Conservation (phyloP, 2,113 vertebrate species). For the Aplodontia rufa region DNA sequence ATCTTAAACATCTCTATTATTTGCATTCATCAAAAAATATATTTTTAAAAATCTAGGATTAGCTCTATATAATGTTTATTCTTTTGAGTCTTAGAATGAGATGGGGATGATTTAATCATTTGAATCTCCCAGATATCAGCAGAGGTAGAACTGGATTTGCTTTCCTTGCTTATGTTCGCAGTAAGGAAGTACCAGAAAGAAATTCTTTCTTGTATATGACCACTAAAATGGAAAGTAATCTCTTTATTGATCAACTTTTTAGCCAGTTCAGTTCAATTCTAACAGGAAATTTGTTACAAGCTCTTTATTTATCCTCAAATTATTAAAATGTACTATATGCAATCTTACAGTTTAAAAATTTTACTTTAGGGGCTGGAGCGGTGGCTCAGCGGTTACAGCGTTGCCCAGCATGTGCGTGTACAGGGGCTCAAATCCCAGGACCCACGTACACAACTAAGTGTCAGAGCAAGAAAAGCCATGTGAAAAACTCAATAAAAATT, state of each 20-base stretch:
- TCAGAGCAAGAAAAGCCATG: too few relatives aligned
- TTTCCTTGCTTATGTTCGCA: not conserved
- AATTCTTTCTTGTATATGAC: not conserved
- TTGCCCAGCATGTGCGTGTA: too few relatives aligned
- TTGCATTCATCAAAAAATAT: not conserved
- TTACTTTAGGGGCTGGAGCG: too few relatives aligned
- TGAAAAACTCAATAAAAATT: too few relatives aligned
- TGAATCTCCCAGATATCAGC: not conserved
- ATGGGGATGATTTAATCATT: not conserved
- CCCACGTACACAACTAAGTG: too few relatives aligned
- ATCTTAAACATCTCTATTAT: not conserved
- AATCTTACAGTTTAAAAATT: not conserved
- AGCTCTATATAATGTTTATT: not conserved
- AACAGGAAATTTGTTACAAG: not conserved
- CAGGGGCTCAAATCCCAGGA: too few relatives aligned
- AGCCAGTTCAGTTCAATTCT: not conserved
- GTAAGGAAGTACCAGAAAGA: not conserved
- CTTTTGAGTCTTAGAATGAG: not conserved
- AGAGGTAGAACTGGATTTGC: not conserved
- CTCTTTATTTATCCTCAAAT: not conserved
- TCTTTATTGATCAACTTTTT: not conserved
- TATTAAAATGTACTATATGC: not conserved
- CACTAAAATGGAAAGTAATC: not conserved
- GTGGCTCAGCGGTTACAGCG: too few relatives aligned
- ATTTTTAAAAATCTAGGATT: not conserved